Evolutionary conservation across 2,113 vertebrate genomes (phyloP).

Genomic region (Hyaena hyaena): DNA sequence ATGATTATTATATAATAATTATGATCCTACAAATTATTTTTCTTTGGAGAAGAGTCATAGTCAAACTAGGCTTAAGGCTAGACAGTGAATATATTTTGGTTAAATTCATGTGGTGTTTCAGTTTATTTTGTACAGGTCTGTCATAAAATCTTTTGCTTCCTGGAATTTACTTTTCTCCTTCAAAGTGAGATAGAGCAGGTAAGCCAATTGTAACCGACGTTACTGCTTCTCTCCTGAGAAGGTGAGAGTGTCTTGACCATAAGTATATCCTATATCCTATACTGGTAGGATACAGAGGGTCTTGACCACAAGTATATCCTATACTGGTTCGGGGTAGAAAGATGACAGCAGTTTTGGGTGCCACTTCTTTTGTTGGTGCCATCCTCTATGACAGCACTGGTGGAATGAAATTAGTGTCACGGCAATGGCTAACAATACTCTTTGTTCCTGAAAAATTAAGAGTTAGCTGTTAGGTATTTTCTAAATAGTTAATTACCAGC

Average conservation of each 20-base stretch:
- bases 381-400: not conserved
- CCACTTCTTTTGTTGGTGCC: constrained; percentile 21
- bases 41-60: not conserved
- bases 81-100: not conserved
- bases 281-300: not conserved
- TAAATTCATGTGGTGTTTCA: not conserved
- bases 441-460: constrained; percentile 35
- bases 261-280: not conserved
- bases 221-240: constrained; percentile 3
- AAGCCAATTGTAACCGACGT: not conserved
- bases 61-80: not conserved
- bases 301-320: not conserved
- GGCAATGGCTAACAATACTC: not conserved
- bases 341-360: not conserved
- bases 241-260: not conserved
- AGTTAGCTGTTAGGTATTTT: not conserved
- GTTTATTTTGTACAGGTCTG: not conserved
- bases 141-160: constrained; percentile 22
- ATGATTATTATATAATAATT: not conserved
- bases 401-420: not conserved
- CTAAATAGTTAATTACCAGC: not conserved
- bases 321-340: not conserved
- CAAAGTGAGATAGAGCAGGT: constrained; percentile 36
- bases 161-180: not conserved
- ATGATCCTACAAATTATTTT: not conserved